Conservation (phyloP, 2,113 vertebrate genomes). For the Zootoca vivipara region DNA sequence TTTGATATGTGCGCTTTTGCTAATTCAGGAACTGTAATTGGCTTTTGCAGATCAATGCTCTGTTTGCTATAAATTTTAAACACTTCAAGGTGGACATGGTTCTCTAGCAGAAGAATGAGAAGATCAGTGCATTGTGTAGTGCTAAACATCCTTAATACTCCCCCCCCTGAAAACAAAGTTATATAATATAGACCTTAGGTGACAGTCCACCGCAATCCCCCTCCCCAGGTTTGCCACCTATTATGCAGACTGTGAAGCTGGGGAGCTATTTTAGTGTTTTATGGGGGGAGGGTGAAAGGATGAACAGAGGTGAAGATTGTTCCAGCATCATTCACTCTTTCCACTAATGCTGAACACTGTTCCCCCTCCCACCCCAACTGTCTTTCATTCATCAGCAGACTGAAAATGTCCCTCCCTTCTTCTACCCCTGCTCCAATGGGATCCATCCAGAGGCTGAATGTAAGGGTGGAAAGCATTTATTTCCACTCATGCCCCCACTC, state of each 20-base stretch:
- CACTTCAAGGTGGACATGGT: slow-evolving; percentile 22
- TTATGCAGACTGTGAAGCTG: background rate
- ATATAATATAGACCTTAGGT: background rate
- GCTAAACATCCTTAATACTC: slow-evolving; percentile 41
- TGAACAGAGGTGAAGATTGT: background rate
- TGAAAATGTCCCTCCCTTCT: background rate
- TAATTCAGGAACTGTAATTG: background rate
- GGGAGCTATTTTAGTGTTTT: background rate
- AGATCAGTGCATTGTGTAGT: slow-evolving; percentile 41
- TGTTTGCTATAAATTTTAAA: slow-evolving; percentile 33
- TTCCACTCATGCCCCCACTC: background rate
- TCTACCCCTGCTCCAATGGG: background rate
- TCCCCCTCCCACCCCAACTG: background rate
- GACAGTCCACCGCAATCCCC: too few relatives aligned
- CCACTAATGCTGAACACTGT: background rate
- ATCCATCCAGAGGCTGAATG: background rate
- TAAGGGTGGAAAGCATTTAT: background rate
- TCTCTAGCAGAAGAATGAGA: slow-evolving; percentile 26
- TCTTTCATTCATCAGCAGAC: background rate
- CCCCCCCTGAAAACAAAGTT: slow-evolving; percentile 8
- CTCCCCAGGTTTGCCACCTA: background rate
- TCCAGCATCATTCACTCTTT: background rate
- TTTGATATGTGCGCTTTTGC: slow-evolving; percentile 3
- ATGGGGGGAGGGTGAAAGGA: background rate
- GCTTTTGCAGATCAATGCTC: slow-evolving; percentile 34